A percentile compares a stretch with the other conserved stretches of the same genome.
Evolutionary conservation across 2,888 invertebrate species (phyloP).

Genomic region (Lamellibrachia columna): DNA sequence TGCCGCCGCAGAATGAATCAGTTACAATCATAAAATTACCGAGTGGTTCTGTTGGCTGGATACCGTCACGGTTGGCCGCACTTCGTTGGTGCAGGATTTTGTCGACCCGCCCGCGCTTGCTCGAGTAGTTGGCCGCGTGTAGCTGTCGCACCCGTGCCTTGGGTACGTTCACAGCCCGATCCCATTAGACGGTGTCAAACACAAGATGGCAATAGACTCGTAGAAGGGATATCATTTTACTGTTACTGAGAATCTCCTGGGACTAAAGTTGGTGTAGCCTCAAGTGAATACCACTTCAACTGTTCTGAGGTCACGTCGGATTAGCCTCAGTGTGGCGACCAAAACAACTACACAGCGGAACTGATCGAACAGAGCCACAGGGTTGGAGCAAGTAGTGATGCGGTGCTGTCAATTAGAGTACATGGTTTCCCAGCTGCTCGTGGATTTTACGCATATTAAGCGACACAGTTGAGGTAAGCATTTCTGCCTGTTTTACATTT

Average conservation of each 20-base stretch:
- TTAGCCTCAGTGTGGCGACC: neutral
- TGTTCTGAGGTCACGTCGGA: neutral
- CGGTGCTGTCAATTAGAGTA: neutral
- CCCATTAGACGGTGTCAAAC: neutral
- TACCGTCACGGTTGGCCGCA: neutral
- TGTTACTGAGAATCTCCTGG: neutral
- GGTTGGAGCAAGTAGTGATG: neutral
- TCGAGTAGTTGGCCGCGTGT: neutral
- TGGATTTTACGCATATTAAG: neutral
- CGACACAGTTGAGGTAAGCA: neutral
- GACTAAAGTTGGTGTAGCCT: neutral
- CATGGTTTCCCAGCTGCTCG: neutral
- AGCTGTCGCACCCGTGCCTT: neutral
- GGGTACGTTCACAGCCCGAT: neutral
- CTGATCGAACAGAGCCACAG: neutral
- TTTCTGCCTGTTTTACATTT: neutral
- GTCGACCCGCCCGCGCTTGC: neutral
- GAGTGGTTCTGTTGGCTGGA: neutral
- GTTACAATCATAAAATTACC: neutral
- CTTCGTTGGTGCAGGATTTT: neutral
- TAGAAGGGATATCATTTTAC: neutral
- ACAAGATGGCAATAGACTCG: neutral
- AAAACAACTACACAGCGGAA: neutral
- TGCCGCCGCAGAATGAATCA: neutral
- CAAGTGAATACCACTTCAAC: neutral